Evolutionary conservation across 2,797 vertebrate species (phyloP).

Genomic region (Leucoraja ocellata): DNA sequence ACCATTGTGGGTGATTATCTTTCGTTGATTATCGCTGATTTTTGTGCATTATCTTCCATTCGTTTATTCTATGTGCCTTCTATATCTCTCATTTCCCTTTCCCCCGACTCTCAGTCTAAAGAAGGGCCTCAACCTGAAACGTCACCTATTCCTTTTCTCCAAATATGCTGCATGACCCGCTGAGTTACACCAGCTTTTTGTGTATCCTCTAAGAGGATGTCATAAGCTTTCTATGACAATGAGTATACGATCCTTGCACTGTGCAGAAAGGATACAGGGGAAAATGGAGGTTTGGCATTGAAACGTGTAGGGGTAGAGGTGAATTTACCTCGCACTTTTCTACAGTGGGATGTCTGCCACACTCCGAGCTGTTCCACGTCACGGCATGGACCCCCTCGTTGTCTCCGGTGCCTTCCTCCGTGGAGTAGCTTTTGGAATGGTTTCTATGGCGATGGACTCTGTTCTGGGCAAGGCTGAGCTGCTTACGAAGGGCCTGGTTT

Average conservation of each 20-base stretch:
- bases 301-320: neutral
- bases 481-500: constrained; percentile 75
- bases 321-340: constrained; percentile 90
- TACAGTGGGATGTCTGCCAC: constrained; percentile 81
- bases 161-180: too few species aligned
- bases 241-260: neutral
- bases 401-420: constrained; percentile 83
- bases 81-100: too few species aligned
- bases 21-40: too few species aligned
- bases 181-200: too few species aligned
- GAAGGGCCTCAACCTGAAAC: too few species aligned
- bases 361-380: constrained; percentile 81
- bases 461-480: constrained; percentile 75
- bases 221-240: neutral
- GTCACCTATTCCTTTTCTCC: too few species aligned
- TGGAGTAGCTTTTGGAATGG: constrained; percentile 75
- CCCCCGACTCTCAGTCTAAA: too few species aligned
- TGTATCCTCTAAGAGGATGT: neutral
- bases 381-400: constrained; percentile 73
- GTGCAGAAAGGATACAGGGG: neutral
- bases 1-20: too few species aligned
- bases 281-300: neutral
- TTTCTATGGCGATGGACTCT: constrained; percentile 61
- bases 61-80: too few species aligned
- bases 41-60: too few species aligned